Base-by-base conservation (phyloP, 2,113 vertebrate species). In the Hippocampus comes region DNA sequence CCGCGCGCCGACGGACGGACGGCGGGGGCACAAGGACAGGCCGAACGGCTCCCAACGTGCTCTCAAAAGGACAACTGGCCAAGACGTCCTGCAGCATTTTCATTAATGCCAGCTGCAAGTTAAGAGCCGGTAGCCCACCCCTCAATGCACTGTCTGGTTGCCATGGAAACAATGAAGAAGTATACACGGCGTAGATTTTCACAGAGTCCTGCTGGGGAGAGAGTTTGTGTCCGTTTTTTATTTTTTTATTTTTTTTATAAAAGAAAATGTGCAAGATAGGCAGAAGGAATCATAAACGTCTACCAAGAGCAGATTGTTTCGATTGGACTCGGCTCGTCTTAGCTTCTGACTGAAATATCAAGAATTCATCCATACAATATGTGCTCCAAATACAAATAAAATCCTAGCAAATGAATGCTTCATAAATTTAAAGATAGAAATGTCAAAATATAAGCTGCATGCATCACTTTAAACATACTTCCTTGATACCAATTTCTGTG, bases 81-180 rank as follows among this genome's bases (percentile, higher is more conserved):
- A 34, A 61, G 27, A 61, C 27, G 59, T 61, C 59, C 59, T 61
- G 69, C 55, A 86, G 72, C 61, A 61, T 84, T 89, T 90, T 85
- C 78, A 87, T 91, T 88, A 82, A 80, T 75, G 75, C 72, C 51
- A 76, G 67, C 15, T 49, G 78, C 85, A 82, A 89, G 81, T 86
- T 90, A 73, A 80, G 73, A 88, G 77, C 76, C 80, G 83, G 80
- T 88, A 84, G 84, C 88, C 90, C 74, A 82, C 77, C 77, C 78
- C 76, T 86, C 72, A 79, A 9, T 61, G 59, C 59, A 7, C 59
- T 9, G 59, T 18, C 85, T 81, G 55, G 92, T 92, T 92, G 81
- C 91, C 87, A 93, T 92, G 88, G 92, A 91, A 92, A 93, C 92
- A 87, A 78, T 70, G 73, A 75, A 61, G 27, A 61, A 38, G 8